Base-by-base conservation (phyloP, 2,888 invertebrate genomes). In the Pseudoips prasinana region DNA sequence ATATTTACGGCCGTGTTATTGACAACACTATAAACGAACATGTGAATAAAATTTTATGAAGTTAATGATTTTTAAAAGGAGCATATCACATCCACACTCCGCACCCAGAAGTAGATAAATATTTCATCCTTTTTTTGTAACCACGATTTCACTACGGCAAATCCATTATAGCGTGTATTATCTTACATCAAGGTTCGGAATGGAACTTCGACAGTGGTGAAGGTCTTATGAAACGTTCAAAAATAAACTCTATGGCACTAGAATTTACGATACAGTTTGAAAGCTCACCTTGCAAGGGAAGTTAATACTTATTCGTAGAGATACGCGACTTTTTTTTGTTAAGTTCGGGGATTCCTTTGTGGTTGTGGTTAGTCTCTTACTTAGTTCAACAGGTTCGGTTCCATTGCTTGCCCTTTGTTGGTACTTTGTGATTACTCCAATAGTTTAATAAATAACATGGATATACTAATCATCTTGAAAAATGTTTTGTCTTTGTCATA, bases 141-240 rank as follows among this genome's bases (percentile, higher is more conserved):
- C 73, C 76, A 65, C 73, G 73, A 59, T 62, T 63, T 58, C 63
- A 75, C 64, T 64, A 71, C 73, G 73, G 67, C 67, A 68, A 77
- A 81, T 78, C 74, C 78, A 82, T 83, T 84, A 82, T 74, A 77
- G 68, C 67, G 66, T 79, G 82, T 83, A 83, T 82, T 79, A 82
- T 80, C 77, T 78, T 63, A 67, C 71, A 77, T 82, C 73, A 82
- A 79, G 75, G 73, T 74, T 75, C 52, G 64, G 63, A 76, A 73
- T 82, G 66, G 76, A 73, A 72, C 69, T 71, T 63, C 71, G 66
- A 65, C 4, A 62, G 46, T 41, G 37, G 46, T 40, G 45, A 56
- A 50, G 50, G 51, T 20, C 4, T 20, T 5, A 44, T 41, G 32
- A 38, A 34, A 46, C 33, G 41, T 31, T 27, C 45, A 29, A 57